Base-by-base conservation (phyloP, 2,797 vertebrate species). In the Lagorchestes hirsutus region DNA sequence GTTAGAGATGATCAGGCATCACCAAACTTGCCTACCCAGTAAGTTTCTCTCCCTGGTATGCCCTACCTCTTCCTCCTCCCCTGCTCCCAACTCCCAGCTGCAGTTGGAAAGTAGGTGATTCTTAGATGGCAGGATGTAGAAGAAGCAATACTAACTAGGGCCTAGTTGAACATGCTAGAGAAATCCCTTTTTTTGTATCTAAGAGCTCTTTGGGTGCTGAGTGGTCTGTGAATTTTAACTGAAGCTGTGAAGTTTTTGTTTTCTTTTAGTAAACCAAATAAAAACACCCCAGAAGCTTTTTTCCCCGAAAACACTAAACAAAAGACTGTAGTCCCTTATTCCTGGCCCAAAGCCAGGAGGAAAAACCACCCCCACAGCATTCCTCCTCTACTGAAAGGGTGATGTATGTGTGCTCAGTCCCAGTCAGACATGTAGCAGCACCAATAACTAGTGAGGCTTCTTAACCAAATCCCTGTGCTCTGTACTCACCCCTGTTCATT, bases 221-320 rank as follows among this genome's bases (percentile, higher is more conserved):
- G 46, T 94, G 82, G 2, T 93, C 96, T 92, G 97, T 96, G 24
- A 96, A 95, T 95, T 95, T 0, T 0, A 91, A 13, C 90, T 95
- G 93, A 59, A 98, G 97, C 98, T 98, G 98, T 97, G 97, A 98
- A 98, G 87, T 97, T 97, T 98, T 97, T 97, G 98, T 97, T 98
- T 98, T 97, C 97, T 98, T 97, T 97, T 97, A 98, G 90, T 96
- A 96, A 98, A 98, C 98, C 98, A 98, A 98, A 97, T 97, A 97
- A 98, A 98, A 97, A 92, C 90, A 94, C 93, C 95, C 96, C 96
- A 98, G 97, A 98, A 97, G 94, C 40, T 98, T 98, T 98, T 94
- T 52, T 6, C 93, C 97, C 97, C 94, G 54, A 93, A 96, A 98
- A 97, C 96, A 93, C 91, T 96, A 56, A 31, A 96, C 92, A 50